These are phyloP conservation scores for Fregata magnificens DNA, from an alignment of 2,113 vertebrate genomes.

Conservation along the genomic window DNA sequence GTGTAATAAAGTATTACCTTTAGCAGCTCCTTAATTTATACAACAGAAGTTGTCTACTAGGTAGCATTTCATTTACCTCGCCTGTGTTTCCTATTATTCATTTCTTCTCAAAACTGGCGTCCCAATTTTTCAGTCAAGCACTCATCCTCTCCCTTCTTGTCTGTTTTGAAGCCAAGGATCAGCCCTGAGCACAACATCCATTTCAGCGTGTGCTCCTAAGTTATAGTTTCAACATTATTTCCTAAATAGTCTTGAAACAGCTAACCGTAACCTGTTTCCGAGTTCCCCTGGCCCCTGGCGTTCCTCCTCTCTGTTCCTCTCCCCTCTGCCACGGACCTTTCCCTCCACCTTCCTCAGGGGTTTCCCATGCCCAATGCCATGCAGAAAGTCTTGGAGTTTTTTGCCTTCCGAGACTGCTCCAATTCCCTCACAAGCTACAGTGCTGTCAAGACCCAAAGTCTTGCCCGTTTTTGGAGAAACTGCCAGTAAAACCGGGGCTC, in stretches of 20 bases:
- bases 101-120: not conserved
- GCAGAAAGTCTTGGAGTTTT: not conserved
- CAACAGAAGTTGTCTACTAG: not conserved
- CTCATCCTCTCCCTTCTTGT: not conserved
- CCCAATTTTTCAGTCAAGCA: not conserved
- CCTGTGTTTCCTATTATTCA: not conserved
- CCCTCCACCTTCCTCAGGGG: not conserved
- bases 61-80: not conserved
- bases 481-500: not conserved
- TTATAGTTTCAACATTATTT: not conserved
- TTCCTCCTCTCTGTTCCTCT: not conserved
- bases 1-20: conserved; percentile 36
- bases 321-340: not conserved
- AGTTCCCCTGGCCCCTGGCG: not conserved
- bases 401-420: not conserved
- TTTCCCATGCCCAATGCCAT: not conserved
- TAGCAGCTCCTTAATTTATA: conserved; percentile 21
- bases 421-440: not conserved
- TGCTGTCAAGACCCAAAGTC: not conserved
- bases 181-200: not conserved
- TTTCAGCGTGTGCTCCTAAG: not conserved
- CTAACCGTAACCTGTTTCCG: not conserved
- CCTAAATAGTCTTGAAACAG: not conserved
- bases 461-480: not conserved
- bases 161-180: not conserved